Evolutionary conservation across 2,797 vertebrate species (phyloP).

Genomic region (Todus mexicanus): DNA sequence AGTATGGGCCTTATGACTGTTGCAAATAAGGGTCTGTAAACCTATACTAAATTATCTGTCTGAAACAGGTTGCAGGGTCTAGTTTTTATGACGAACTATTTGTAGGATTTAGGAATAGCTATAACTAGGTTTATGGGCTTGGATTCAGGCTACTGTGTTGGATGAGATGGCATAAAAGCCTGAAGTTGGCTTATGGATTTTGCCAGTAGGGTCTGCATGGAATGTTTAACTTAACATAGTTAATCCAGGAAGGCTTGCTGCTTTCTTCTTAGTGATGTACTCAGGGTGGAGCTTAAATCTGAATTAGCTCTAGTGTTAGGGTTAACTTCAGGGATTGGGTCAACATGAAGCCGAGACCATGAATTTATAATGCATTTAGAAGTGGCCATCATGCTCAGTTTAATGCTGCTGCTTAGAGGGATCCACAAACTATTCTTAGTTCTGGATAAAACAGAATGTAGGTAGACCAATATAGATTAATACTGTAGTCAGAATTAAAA

Average conservation of each 20-base stretch:
- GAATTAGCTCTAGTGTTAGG: not conserved
- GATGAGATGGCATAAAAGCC: not conserved
- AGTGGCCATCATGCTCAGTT: not conserved
- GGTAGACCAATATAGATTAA: not conserved
- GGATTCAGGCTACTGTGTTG: not conserved
- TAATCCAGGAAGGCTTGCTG: not conserved
- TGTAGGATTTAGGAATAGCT: not conserved
- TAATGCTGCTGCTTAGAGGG: not conserved
- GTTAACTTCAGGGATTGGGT: not conserved
- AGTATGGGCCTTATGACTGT: not conserved
- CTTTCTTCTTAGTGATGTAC: not conserved
- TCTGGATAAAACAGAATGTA: not conserved
- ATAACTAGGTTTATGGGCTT: not conserved
- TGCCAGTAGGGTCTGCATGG: not conserved
- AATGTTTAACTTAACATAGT: not conserved
- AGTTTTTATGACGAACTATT: not conserved
- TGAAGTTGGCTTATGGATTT: not conserved
- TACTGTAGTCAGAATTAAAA: not conserved
- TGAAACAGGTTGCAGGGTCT: not conserved
- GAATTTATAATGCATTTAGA: not conserved
- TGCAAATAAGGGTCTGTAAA: not conserved
- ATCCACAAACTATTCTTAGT: not conserved
- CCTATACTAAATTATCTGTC: not conserved
- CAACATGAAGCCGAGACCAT: not conserved
- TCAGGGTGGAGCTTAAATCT: not conserved